Base-by-base conservation (phyloP, 1,140 invertebrate species). In the Leptonema lineaticorne region DNA sequence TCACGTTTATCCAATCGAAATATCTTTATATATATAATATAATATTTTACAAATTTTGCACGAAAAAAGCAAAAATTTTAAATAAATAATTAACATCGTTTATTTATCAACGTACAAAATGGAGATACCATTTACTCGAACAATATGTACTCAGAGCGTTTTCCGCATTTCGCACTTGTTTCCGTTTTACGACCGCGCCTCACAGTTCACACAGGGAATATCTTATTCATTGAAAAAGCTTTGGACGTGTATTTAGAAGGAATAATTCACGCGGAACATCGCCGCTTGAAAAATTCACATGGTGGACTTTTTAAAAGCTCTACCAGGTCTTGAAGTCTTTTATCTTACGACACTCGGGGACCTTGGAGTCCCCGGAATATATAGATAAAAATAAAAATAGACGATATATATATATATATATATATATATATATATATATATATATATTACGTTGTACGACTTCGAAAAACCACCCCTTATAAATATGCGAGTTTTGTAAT, bases 181-280 rank as follows among this genome's bases (percentile, higher is more conserved):
- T n/a, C n/a, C n/a, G n/a, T n/a, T n/a, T n/a, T n/a, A n/a, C n/a
- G n/a, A n/a, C n/a, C n/a, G n/a, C n/a, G n/a, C n/a, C n/a, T n/a
- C n/a, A n/a, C n/a, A n/a, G n/a, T n/a, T 53, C 16, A 53, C 50
- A 53, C 27, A 53, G 50, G 22, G 50, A 53, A 53, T 53, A 53
- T 53, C 50, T 53, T 53, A 53, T 53, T 53, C 50, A 53, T 53
- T 53, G 50, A 53, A 53, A 53, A 53, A 53, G 50, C 50, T 53
- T 24, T n/a, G n/a, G 50, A 26, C 50, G 50, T 20, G 14, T 26
- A 26, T 14, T 53, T 53, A 53, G 50, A 11, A 5, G 50, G 27
- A 53, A 53, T 53, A 53, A 53, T 53, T 53, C 50, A 53, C 50
- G 50, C 8, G n/a, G 22, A 53, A 53, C 50, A 26, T 26, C n/a